These are phyloP conservation scores for Rhadinocentrus ornatus DNA, from an alignment of 2,797 vertebrate species.

Conservation along the genomic window DNA sequence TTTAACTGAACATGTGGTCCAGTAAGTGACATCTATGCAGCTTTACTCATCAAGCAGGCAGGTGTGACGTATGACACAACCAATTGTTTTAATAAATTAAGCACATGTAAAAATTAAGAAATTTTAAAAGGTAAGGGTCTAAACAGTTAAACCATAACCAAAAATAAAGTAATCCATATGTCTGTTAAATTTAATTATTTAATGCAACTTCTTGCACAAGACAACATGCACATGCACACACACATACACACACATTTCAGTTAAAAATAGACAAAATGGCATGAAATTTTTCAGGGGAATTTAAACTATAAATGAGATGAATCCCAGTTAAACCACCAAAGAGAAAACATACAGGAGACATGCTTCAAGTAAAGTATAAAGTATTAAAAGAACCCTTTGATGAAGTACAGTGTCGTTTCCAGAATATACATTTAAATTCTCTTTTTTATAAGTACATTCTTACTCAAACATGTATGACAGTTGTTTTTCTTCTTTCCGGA, in stretches of 20 bases:
- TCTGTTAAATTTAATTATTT: slow-evolving; percentile 41
- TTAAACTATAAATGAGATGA: background rate
- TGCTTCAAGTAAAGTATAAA: slow-evolving; percentile 1
- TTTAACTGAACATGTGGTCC: slow-evolving; percentile 29
- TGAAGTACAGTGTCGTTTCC: background rate
- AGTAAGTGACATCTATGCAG: slow-evolving; percentile 20
- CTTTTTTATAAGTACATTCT: background rate
- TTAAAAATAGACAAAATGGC: background rate
- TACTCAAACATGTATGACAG: background rate
- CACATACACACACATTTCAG: background rate
- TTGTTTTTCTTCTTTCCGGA: slow-evolving; percentile 2
- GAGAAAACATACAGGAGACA: background rate
- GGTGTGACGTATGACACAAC: slow-evolving; percentile 1
- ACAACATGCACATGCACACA: background rate
- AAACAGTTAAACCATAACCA: background rate
- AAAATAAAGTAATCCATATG: slow-evolving; percentile 27
- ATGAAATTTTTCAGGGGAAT: background rate
- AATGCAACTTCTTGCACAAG: slow-evolving; percentile 21
- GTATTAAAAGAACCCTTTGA: background rate
- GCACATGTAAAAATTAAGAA: no score
- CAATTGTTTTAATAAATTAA: background rate
- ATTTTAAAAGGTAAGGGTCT: background rate
- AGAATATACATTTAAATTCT: background rate
- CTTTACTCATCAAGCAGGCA: slow-evolving; percentile 21
- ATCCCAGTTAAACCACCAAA: background rate